These are phyloP conservation scores for Philaenus spumarius DNA, from an alignment of 1,140 invertebrate species.

Conservation along the genomic window DNA sequence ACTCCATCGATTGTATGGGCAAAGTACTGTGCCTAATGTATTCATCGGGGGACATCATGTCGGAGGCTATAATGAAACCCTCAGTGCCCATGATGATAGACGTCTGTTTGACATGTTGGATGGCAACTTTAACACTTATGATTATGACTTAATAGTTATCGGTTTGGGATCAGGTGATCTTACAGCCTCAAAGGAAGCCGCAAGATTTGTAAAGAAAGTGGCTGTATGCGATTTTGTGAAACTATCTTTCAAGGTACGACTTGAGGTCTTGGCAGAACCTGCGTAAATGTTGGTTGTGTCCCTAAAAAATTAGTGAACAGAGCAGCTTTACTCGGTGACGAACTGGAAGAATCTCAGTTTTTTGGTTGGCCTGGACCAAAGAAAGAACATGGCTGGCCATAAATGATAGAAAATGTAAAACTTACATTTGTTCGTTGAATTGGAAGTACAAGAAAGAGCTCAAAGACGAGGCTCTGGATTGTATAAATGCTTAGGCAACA, in stretches of 20 bases:
- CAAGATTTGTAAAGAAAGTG: conserved; percentile 50
- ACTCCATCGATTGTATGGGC: conserved; percentile 42
- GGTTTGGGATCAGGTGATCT: conserved; percentile 60
- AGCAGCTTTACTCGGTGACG: conserved; percentile 29
- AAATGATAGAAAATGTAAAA: conserved; percentile 48
- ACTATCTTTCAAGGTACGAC: conserved; percentile 44
- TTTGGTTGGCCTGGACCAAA: conserved; percentile 44
- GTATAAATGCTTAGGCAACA: conserved; percentile 55
- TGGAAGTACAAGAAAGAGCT: conserved; percentile 53
- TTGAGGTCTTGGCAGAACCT: conserved; percentile 58
- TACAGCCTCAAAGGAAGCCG: conserved; percentile 54
- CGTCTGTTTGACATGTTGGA: conserved; percentile 41
- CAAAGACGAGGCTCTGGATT: conserved; percentile 51
- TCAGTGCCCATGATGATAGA: conserved; percentile 40
- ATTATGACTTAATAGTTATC: conserved; percentile 59
- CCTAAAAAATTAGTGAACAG: conserved; percentile 66
- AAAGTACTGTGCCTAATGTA: conserved; percentile 54
- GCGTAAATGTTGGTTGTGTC: conserved; percentile 64
- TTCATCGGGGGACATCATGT: conserved; percentile 51
- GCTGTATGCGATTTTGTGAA: conserved; percentile 56
- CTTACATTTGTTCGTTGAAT: conserved; percentile 55
- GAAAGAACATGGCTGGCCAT: conserved; percentile 46
- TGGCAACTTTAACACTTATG: conserved; percentile 39
- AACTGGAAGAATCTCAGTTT: conserved; percentile 39
- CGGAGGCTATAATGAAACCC: conserved; percentile 38